Conservation (phyloP, 1,140 invertebrate genomes). For the Pachyrhynchus sulphureomaculatus region DNA sequence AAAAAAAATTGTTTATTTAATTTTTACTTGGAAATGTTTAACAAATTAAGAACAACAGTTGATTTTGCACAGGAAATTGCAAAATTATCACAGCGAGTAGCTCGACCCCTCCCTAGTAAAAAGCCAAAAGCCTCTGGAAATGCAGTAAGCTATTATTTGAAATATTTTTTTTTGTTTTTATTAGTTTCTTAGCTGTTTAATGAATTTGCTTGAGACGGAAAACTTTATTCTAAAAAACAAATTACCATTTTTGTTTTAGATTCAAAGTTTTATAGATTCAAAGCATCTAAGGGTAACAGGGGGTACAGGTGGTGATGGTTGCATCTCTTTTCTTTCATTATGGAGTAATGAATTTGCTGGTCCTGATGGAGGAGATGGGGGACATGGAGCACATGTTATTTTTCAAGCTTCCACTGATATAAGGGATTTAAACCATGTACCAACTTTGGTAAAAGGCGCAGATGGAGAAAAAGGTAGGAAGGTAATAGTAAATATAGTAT, state of each 20-base stretch:
- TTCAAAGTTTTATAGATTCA: slow-evolving; percentile 69
- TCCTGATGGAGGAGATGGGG: slow-evolving; percentile 95
- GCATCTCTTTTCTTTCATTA: slow-evolving; percentile 78
- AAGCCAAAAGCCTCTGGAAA: slow-evolving; percentile 53
- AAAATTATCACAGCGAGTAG: slow-evolving; percentile 33
- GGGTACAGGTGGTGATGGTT: slow-evolving; percentile 91
- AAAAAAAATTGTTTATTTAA: too few species aligned
- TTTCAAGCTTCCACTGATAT: slow-evolving; percentile 71
- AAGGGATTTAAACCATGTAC: slow-evolving; percentile 73
- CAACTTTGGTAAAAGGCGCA: slow-evolving; percentile 60
- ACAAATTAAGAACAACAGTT: too few species aligned
- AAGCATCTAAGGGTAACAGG: slow-evolving; percentile 65
- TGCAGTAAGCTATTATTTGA: slow-evolving; percentile 1
- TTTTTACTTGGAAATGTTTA: too few species aligned
- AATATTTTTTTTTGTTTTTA: neutral
- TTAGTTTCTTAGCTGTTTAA: neutral
- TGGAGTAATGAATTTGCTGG: slow-evolving; percentile 85
- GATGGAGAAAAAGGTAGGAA: slow-evolving; percentile 69
- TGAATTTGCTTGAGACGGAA: neutral
- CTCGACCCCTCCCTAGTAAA: slow-evolving; percentile 53
- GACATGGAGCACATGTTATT: slow-evolving; percentile 95
- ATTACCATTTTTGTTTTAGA: slow-evolving; percentile 41
- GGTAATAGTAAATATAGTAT: neutral
- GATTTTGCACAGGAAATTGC: neutral
- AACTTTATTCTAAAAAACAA: neutral